Evolutionary conservation across 2,888 invertebrate species (phyloP), one percentile per base, ranked within the genome.

Genomic region (Furcula furcula): DNA sequence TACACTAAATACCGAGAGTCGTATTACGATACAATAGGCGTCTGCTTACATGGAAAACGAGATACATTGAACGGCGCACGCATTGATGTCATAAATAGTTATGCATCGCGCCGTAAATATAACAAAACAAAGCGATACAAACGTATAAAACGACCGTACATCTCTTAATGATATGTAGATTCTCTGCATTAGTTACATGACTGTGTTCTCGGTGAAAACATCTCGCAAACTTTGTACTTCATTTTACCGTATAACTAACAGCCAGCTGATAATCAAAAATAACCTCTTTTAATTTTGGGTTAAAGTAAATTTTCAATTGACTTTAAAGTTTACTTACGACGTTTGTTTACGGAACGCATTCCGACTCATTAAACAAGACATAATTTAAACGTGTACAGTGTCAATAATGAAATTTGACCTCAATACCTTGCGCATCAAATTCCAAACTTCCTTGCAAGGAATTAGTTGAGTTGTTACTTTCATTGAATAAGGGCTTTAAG

Each of bases 111-210:
- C 71, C 78, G 78, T 87, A 84, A 86, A 86, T 86, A 83, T 80
- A 83, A 65, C 16, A 61, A 68, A 78, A 87, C 86, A 86, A 88
- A 88, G 83, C 83, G 79, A 68, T 84, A 87, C 86, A 86, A 82
- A 84, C 86, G 84, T 84, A 83, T 68, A 81, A 73, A 76, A 74
- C 73, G 78, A 74, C 69, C 68, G 82, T 74, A 88, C 87, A 86
- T 87, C 85, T 85, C 83, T 86, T 86, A 88, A 88, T 88, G 88
- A 88, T 88, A 88, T 88, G 87, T 87, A 87, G 86, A 88, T 88
- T 85, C 88, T 54, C 74, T 73, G 80, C 85, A 86, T 88, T 88
- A 88, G 85, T 82, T 84, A 88, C 88, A 88, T 84, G 88, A 70
- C 84, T 84, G 76, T 86, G 86, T 87, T 86, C 85, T 67, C 79